Conservation (phyloP, 2,888 invertebrate genomes). For the Eupithecia abbreviata region DNA sequence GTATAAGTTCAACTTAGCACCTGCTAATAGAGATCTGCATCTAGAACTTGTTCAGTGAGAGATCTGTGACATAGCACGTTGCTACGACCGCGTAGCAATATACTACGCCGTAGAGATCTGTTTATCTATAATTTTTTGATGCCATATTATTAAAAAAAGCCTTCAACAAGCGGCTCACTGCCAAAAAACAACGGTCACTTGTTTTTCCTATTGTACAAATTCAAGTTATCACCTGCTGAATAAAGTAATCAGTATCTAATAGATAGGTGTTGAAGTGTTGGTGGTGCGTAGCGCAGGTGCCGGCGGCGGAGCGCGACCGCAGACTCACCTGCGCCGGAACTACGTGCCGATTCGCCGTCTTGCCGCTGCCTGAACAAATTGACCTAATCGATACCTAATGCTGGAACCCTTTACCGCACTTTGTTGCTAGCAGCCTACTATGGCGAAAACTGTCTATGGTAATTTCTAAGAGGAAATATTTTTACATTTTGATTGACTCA, state of each 20-base stretch:
- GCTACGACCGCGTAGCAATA: not conserved
- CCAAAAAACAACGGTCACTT: not conserved
- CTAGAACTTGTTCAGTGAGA: not conserved
- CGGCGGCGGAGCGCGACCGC: conserved; percentile 62
- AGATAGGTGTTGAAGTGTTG: conserved; percentile 19
- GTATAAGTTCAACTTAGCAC: not conserved
- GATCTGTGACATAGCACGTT: not conserved
- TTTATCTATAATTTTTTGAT: not conserved
- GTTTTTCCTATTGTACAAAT: not conserved
- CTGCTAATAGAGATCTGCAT: not conserved
- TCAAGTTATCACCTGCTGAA: conserved; percentile 11
- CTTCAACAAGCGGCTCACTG: not conserved
- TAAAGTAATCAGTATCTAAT: conserved; percentile 12
- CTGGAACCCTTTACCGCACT: conserved; percentile 2
- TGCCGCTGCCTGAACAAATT: conserved; percentile 43
- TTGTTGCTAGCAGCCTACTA: not conserved
- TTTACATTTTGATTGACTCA: not conserved
- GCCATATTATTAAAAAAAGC: not conserved
- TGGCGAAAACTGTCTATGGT: not conserved
- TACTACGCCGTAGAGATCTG: not conserved
- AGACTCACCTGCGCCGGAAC: conserved; percentile 73
- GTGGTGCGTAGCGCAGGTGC: conserved; percentile 61
- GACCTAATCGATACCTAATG: conserved; percentile 13
- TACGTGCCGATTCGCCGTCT: conserved; percentile 71
- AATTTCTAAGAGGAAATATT: not conserved